These are phyloP conservation scores for Lampropteryx suffumata DNA, from an alignment of 2,888 invertebrate genomes.

Conservation along the genomic window DNA sequence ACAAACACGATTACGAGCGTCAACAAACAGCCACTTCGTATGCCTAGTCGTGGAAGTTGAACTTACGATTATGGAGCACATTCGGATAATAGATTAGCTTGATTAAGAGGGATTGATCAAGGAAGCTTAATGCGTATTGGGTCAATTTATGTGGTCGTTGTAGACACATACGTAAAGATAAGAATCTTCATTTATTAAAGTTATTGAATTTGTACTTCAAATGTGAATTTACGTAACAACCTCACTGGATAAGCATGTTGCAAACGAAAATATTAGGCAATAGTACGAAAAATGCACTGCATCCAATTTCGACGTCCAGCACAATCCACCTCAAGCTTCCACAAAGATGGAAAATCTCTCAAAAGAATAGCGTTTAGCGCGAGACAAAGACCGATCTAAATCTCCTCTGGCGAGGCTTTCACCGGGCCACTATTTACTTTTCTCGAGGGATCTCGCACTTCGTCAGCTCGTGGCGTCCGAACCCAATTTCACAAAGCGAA, in stretches of 20 bases:
- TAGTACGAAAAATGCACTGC: constrained; percentile 47
- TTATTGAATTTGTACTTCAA: not conserved
- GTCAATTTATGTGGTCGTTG: constrained; percentile 7
- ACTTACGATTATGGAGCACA: constrained; percentile 63
- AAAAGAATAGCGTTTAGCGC: constrained; percentile 77
- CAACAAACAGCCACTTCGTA: constrained; percentile 56
- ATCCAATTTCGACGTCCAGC: constrained; percentile 65
- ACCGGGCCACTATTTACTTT: constrained; percentile 76
- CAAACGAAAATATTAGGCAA: constrained; percentile 30
- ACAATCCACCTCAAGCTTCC: constrained; percentile 63
- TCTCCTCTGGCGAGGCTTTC: constrained; percentile 65
- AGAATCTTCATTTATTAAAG: not conserved
- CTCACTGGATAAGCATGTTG: constrained; percentile 7
- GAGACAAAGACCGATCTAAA: constrained; percentile 79
- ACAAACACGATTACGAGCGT: constrained; percentile 62
- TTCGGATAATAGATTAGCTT: constrained; percentile 58
- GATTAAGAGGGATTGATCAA: constrained; percentile 52
- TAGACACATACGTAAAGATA: not conserved
- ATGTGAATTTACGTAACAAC: not conserved
- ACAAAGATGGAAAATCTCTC: constrained; percentile 77
- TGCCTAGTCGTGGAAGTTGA: constrained; percentile 53
- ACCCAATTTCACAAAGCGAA: constrained; percentile 60
- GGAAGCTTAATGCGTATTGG: constrained; percentile 26
- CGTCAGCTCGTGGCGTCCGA: constrained; percentile 57
- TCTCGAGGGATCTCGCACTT: constrained; percentile 62